Conservation (phyloP, 2,113 vertebrate species). For the Trinectes maculatus region DNA sequence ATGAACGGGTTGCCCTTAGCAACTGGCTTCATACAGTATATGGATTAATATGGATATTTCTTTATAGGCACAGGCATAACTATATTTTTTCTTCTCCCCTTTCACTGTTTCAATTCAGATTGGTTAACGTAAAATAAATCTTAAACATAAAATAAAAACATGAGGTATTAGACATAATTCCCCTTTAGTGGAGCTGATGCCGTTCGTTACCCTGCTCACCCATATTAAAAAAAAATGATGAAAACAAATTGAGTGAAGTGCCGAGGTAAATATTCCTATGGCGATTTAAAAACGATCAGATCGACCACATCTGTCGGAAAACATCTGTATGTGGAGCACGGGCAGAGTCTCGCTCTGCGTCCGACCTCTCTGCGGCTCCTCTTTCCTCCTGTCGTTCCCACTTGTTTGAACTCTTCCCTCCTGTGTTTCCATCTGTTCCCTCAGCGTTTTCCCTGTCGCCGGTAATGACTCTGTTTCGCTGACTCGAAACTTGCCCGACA, state of each 20-base stretch:
- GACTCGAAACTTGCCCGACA: neutral
- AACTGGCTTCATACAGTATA: conserved; percentile 54
- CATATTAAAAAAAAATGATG: neutral
- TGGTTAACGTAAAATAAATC: neutral
- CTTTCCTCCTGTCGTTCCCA: conserved; percentile 5
- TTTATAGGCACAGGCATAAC: neutral
- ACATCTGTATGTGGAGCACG: neutral
- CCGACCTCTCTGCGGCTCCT: conserved; percentile 17
- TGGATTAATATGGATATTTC: conserved; percentile 29
- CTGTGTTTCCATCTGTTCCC: conserved; percentile 24
- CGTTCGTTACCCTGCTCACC: conserved; percentile 5
- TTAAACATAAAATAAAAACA: neutral
- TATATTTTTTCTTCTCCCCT: neutral
- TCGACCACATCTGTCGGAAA: conserved; percentile 7
- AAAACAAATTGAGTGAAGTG: neutral
- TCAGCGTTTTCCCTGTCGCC: neutral
- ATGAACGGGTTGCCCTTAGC: conserved; percentile 60
- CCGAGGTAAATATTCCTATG: too few relatives aligned
- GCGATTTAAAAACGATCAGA: too few relatives aligned
- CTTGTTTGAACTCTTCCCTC: conserved; percentile 21
- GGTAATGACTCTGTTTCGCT: too few relatives aligned
- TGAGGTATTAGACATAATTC: neutral
- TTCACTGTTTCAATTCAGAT: neutral
- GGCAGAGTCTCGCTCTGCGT: neutral
- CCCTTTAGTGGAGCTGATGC: neutral